Evolutionary conservation across 2,797 vertebrate species (phyloP).

Genomic region (Girardinus metallicus): DNA sequence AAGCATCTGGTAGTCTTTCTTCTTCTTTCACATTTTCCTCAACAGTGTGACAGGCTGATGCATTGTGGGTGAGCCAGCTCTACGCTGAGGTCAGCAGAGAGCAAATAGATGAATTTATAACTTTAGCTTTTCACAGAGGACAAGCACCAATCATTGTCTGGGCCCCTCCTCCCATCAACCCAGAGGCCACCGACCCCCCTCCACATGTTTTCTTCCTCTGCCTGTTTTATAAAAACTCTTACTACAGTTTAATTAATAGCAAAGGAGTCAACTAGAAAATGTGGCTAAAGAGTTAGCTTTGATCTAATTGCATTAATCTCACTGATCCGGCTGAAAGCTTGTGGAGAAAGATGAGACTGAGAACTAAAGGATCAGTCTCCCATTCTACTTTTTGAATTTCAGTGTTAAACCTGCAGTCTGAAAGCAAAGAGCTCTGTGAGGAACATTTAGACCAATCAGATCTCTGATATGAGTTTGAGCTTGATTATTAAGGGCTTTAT

Average conservation of each 20-base stretch:
- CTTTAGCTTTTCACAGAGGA: slow-evolving; percentile 87
- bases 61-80: slow-evolving; percentile 91
- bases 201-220: slow-evolving; percentile 39
- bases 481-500: no score
- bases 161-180: slow-evolving; percentile 75
- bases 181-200: slow-evolving; percentile 71
- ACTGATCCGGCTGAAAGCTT: background rate
- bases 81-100: slow-evolving; percentile 94
- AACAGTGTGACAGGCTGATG: slow-evolving; percentile 96
- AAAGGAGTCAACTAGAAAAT: background rate
- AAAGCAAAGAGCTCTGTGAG: no score
- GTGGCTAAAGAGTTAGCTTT: background rate
- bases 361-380: no score
- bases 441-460: no score
- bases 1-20: slow-evolving; percentile 99
- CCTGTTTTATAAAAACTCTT: slow-evolving; percentile 29
- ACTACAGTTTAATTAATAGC: slow-evolving; percentile 8
- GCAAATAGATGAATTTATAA: slow-evolving; percentile 99
- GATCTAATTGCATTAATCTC: background rate
- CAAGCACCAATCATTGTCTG: slow-evolving; percentile 81
- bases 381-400: no score
- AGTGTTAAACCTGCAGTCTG: no score
- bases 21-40: slow-evolving; percentile 89
- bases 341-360: background rate
- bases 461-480: no score